A percentile compares a stretch with the other conserved stretches of the same genome.
Evolutionary conservation across 1,140 invertebrate genomes (phyloP).

Genomic region (Pseudomyrmex dendroicus): DNA sequence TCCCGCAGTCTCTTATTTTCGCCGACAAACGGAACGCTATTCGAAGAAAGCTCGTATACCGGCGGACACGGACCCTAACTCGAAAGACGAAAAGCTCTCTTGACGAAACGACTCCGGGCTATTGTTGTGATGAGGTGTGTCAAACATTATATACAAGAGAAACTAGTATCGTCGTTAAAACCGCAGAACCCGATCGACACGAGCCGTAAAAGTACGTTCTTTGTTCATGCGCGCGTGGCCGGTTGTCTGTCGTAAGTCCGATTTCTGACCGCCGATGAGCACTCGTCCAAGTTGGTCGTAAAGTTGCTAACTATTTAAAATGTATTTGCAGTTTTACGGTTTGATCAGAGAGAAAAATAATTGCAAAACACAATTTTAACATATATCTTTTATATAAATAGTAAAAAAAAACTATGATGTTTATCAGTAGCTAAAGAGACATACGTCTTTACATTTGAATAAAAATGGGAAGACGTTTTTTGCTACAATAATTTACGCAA

Average conservation of each 20-base stretch:
- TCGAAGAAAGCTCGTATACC: constrained; percentile 64
- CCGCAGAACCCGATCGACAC: constrained; percentile 30
- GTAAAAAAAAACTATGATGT: neutral
- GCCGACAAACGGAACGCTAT: constrained; percentile 62
- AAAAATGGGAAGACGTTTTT: neutral
- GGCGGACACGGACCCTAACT: constrained; percentile 56
- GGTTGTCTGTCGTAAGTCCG: constrained; percentile 11
- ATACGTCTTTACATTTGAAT: neutral
- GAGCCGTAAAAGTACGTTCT: constrained; percentile 41
- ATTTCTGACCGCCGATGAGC: constrained; percentile 13
- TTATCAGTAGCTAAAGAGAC: neutral
- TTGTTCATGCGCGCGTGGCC: constrained; percentile 53
- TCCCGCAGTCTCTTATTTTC: constrained; percentile 68
- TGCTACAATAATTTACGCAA: neutral
- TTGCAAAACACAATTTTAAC: neutral
- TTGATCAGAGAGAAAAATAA: neutral
- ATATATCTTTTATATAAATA: neutral
- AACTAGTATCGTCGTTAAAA: constrained; percentile 37
- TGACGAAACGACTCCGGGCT: constrained; percentile 50
- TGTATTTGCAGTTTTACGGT: constrained; percentile 1
- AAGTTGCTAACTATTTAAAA: constrained; percentile 7
- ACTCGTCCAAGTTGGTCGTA: neutral
- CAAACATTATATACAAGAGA: constrained; percentile 13
- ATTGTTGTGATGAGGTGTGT: constrained; percentile 74
- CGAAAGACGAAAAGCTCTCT: constrained; percentile 57